Conservation (phyloP, 2,797 vertebrate species). For the Poliocrania exsul region DNA sequence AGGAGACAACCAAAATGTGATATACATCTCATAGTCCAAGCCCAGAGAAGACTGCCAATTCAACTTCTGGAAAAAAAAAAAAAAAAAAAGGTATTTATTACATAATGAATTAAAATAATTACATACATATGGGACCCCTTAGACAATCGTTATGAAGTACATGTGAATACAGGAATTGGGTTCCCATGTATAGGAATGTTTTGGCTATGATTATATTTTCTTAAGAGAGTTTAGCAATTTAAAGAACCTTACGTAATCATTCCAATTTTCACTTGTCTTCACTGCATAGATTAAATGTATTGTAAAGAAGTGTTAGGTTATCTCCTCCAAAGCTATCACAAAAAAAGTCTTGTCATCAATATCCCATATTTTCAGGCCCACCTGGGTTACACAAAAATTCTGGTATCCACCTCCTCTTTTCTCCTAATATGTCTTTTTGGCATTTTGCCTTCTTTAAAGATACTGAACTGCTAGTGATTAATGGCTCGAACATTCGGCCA, state of each 20-base stretch:
- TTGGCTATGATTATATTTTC: neutral
- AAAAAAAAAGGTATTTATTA: neutral
- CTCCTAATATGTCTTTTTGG: neutral
- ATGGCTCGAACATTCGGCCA: neutral
- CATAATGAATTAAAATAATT: neutral
- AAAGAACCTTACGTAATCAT: neutral
- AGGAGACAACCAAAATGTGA: neutral
- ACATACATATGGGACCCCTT: neutral
- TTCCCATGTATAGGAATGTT: neutral
- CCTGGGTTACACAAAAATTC: neutral
- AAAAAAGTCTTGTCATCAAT: neutral
- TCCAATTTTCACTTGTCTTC: neutral
- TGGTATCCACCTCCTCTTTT: neutral
- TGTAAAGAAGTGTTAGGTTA: neutral
- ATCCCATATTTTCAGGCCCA: neutral
- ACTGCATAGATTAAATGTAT: neutral
- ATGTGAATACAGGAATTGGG: neutral
- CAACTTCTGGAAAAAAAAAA: constrained; percentile 12
- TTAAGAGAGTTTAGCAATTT: neutral
- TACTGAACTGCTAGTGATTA: neutral
- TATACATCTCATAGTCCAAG: neutral
- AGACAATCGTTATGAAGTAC: neutral
- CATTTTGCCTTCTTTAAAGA: neutral
- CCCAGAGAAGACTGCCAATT: constrained; percentile 35
- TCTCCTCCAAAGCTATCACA: neutral